These are phyloP conservation scores for Teleopsis dalmanni DNA, from an alignment of 1,140 invertebrate species.

Conservation along the genomic window DNA sequence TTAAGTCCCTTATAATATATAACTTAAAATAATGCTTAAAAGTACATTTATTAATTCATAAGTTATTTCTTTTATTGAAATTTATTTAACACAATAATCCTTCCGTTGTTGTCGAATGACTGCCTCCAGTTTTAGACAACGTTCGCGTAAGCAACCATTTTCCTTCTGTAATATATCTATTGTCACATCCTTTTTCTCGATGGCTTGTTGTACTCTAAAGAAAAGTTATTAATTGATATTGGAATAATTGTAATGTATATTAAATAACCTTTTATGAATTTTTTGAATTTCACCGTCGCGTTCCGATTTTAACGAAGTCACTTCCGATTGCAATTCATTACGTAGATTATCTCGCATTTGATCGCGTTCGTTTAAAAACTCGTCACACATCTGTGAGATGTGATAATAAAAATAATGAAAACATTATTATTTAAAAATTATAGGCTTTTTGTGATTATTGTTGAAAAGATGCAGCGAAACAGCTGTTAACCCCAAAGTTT, in stretches of 20 bases:
- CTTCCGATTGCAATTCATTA: slow-evolving; percentile 49
- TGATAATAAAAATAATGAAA: too few relatives aligned
- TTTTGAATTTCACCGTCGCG: slow-evolving; percentile 47
- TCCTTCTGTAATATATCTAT: slow-evolving; percentile 62
- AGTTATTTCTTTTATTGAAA: background rate
- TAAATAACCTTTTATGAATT: slow-evolving; percentile 37
- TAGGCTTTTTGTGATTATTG: too few relatives aligned
- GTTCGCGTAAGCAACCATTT: slow-evolving; percentile 57
- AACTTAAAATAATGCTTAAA: too few relatives aligned
- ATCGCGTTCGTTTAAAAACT: slow-evolving; percentile 47
- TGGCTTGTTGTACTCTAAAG: slow-evolving; percentile 64
- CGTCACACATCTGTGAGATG: slow-evolving; percentile 42
- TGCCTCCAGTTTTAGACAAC: slow-evolving; percentile 65
- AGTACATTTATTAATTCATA: too few relatives aligned
- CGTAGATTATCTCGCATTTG: slow-evolving; percentile 47
- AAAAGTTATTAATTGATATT: background rate
- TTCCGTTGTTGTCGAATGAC: slow-evolving; percentile 67
- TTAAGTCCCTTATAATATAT: too few relatives aligned
- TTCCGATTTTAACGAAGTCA: slow-evolving; percentile 36
- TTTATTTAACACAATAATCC: slow-evolving; percentile 52
- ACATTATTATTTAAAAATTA: too few relatives aligned
- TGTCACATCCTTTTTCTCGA: slow-evolving; percentile 67
- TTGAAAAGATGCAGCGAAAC: too few relatives aligned
- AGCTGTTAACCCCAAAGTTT: too few relatives aligned
- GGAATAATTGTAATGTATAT: background rate